Base-by-base conservation (phyloP, 2,113 vertebrate genomes). In the Coracopsis vasa region DNA sequence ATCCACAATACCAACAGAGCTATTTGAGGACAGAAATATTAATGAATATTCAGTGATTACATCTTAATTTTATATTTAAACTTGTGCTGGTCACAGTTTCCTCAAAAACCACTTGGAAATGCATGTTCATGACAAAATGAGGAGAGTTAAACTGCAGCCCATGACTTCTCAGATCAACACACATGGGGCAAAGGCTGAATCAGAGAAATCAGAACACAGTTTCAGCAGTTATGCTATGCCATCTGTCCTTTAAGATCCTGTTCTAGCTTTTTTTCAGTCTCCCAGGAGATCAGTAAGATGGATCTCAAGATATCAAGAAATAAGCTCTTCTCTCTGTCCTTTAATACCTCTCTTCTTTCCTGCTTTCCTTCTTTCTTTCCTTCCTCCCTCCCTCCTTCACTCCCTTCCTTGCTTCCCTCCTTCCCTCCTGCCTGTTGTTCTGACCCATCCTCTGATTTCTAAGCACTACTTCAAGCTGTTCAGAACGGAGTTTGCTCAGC, bases 201-300 rank as follows among this genome's bases (percentile, higher is more conserved):
- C 74, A 88, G 39, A 94, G 42, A 83, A 88, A 73, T 39, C 85
- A 73, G 53, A 85, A 83, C 64, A 93, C 33, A 86, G 86, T 93
- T 94, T 70, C 79, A 86, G 58, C 37, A 80, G 61, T 79, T 90
- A 44, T 65, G n/a, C n/a, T 82, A 13, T 50, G 80, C 92, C 79
- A 83, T 94, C 92, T 95, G 95, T 94, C 82, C 58, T 90, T 79
- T 70, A 56, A 80, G 42, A 58, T 92, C 47, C 73, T 82, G 33
- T 75, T 94, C 47, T 86, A 82, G 27, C 42, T 70, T 65, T 42
- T 92, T 92, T 83, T 88, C 90, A 77, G 39, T 77, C n/a, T 90
- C 54, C 12, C 17, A 80, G 51, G 10, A 94, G 33, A 73, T 5
- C 33, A 42, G n/a, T 47, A 80, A 90, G 45, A 71, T 50, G 21